Percentiles rank a stretch among this genome's conserved stretches.
phyloP scores from a whole-genome alignment of 1,140 invertebrate genomes.

The Aricia agestis region DNA sequence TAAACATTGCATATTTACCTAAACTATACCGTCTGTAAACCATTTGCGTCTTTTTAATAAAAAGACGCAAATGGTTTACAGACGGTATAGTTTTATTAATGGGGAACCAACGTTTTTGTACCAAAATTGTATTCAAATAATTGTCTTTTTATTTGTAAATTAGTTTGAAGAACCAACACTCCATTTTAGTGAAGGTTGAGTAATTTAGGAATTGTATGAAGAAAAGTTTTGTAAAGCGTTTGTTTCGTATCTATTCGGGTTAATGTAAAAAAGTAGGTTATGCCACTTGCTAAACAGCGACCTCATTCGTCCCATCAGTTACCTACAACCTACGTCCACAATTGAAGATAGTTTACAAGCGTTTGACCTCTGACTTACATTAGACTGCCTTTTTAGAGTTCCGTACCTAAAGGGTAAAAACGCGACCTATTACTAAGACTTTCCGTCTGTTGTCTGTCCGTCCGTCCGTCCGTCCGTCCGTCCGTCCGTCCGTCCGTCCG shows the following conservation, averaged over 20 bases:
- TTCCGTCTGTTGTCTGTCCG: too few species aligned
- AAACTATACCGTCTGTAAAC: neutral
- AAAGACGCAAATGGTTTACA: too few species aligned
- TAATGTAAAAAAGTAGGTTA: neutral
- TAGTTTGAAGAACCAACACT: neutral
- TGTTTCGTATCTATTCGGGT: neutral
- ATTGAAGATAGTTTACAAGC: conserved; percentile 28
- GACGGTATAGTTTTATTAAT: too few species aligned
- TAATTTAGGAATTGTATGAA: neutral
- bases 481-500: too few species aligned
- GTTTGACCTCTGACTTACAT: neutral
- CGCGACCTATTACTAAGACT: too few species aligned
- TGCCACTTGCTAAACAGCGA: neutral
- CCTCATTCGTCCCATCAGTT: neutral
- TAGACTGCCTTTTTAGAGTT: too few species aligned
- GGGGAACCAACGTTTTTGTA: too few species aligned
- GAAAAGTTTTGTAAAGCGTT: neutral
- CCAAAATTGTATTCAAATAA: too few species aligned
- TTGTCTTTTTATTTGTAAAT: too few species aligned
- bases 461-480: too few species aligned
- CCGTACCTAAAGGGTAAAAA: too few species aligned
- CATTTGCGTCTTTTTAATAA: too few species aligned
- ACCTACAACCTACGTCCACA: conserved; percentile 11
- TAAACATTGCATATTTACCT: neutral
- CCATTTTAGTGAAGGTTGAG: neutral